Evolutionary conservation across 2,888 invertebrate genomes (phyloP), one percentile per base, ranked within the genome.

Genomic region (Erebia palarica): DNA sequence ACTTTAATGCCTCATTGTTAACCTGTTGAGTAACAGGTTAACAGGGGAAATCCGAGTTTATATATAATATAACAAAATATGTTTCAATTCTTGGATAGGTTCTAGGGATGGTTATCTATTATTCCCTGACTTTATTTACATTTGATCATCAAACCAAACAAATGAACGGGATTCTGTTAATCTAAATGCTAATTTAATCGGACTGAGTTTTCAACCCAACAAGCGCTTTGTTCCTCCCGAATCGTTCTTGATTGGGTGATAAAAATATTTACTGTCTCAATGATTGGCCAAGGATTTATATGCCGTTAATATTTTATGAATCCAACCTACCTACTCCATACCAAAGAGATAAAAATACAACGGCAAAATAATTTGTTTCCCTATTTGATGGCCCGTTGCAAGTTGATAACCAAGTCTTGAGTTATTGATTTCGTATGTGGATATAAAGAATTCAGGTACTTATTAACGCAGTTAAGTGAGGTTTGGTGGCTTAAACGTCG

Each of bases 261-360:
- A 63, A 63, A 61, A 63, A 47, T 63, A 63, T 63, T 63, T 49
- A 63, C 27, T 63, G 63, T 27, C 47, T 63, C 63, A 63, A 63
- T 49, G 63, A 63, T 63, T 63, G 63, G 63, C 21, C 14, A 14
- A 63, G 18, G 63, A 63, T 63, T 63, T 63, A 63, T 61, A 61
- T 61, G 47, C 18, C 61, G n/a, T 61, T 47, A 61, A 61, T 47
- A 47, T 47, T 47, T 61, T 63, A 63, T 63, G 47, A 49, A 63
- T 27, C 18, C 63, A 21, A 16, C 13, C 14, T 16, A 16, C 21
- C 49, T 49, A 63, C 49, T 49, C 18, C 14, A 47, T 16, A 16
- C 21, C 21, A 21, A 4, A 42, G 42, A 10, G 13, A 42, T 60
- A 42, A 59, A 57, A 36, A 60, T 3, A 16, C n/a, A 60, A 44